Evolutionary conservation across 2,888 invertebrate genomes (phyloP).

Genomic region (Oasisia sp.): DNA sequence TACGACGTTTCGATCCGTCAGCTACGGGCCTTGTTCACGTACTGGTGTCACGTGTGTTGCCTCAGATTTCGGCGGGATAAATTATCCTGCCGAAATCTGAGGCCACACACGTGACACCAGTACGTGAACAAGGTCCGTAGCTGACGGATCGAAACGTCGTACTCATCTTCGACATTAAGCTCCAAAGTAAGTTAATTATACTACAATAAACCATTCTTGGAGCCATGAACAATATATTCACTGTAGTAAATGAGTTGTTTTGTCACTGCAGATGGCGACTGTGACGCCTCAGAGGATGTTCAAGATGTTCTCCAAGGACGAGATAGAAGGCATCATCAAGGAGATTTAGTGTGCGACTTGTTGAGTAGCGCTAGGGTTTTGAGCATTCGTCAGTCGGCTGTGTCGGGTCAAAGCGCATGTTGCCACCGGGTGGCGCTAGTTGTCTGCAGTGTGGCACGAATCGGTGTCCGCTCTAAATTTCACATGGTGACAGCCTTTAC

Average conservation of each 20-base stretch:
- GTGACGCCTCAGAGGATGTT: slow-evolving; percentile 87
- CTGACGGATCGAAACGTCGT: too few species aligned
- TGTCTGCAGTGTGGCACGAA: neutral
- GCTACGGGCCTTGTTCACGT: too few species aligned
- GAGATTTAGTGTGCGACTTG: slow-evolving; percentile 49
- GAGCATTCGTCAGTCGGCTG: neutral
- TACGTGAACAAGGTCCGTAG: too few species aligned
- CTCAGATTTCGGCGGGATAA: too few species aligned
- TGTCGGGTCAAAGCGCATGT: neutral
- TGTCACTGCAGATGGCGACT: slow-evolving; percentile 75
- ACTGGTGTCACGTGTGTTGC: too few species aligned
- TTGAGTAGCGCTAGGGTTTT: neutral
- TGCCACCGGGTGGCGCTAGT: neutral
- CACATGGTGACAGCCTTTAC: neutral
- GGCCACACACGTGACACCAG: too few species aligned
- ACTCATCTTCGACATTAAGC: too few species aligned
- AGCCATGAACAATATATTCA: too few species aligned
- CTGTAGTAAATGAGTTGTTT: slow-evolving; percentile 22
- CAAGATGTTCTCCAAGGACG: slow-evolving; percentile 89
- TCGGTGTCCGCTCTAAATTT: neutral
- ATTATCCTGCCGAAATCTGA: too few species aligned
- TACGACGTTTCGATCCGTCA: too few species aligned
- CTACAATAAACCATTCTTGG: too few species aligned
- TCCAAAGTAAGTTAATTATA: too few species aligned
- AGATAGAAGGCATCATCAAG: slow-evolving; percentile 87